These are phyloP conservation scores for Nemurella pictetii DNA, from an alignment of 2,888 invertebrate species.

Conservation along the genomic window DNA sequence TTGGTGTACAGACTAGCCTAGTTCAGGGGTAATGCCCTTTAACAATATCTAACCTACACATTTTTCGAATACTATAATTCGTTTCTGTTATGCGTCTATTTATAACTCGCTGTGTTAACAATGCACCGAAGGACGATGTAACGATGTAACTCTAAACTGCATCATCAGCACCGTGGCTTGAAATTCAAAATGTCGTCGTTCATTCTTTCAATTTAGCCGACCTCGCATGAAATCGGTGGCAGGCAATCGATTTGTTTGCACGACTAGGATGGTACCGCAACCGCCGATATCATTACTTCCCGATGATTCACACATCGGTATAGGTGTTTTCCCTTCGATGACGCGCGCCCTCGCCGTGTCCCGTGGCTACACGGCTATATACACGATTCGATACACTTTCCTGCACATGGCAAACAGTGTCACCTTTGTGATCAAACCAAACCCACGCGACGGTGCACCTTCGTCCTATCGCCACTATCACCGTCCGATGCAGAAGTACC, in stretches of 20 bases:
- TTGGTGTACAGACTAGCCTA: background rate
- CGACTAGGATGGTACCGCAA: background rate
- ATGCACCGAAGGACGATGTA: background rate
- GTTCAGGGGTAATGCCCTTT: background rate
- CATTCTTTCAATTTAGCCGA: background rate
- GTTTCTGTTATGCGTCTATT: background rate
- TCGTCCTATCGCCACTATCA: background rate
- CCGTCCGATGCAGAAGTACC: background rate
- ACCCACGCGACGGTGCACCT: no score
- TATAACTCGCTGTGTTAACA: background rate
- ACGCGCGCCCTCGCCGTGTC: background rate
- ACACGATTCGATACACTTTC: no score
- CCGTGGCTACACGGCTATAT: no score
- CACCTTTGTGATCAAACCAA: background rate
- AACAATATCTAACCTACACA: background rate
- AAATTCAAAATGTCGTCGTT: no score
- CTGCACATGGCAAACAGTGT: background rate
- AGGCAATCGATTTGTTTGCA: background rate
- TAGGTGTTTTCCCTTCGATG: background rate
- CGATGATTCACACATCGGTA: background rate
- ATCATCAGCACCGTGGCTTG: background rate
- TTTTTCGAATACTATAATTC: background rate
- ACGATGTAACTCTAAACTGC: background rate
- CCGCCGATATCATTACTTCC: background rate
- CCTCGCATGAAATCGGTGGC: background rate